A percentile compares a stretch with the other conserved stretches of the same genome.
phyloP scores from a whole-genome alignment of 2,888 invertebrate species.

The Torymus auratus region DNA sequence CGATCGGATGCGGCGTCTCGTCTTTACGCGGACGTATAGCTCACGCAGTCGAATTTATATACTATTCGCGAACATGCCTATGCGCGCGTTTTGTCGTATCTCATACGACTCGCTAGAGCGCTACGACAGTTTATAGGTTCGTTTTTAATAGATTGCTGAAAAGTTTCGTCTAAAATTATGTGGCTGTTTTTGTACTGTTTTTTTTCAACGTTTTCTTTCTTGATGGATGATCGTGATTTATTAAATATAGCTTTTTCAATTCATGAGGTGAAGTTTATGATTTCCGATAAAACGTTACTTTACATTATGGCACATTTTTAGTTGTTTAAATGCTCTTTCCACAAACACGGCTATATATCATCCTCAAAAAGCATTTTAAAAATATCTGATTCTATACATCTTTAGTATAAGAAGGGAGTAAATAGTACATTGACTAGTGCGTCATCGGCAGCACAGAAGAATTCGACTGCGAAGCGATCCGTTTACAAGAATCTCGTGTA shows the following conservation, averaged over 20 bases:
- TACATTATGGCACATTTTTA: too few relatives aligned
- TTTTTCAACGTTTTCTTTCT: slow-evolving; percentile 1
- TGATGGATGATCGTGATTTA: background rate
- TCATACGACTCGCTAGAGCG: too few relatives aligned
- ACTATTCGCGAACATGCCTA: background rate
- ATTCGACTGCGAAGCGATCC: slow-evolving; percentile 42
- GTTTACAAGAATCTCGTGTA: background rate
- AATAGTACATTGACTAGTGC: slow-evolving; percentile 3
- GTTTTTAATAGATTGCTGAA: slow-evolving; percentile 1
- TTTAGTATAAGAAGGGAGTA: slow-evolving; percentile 1
- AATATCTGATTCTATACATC: slow-evolving; percentile 9
- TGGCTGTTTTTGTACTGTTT: slow-evolving; percentile 33
- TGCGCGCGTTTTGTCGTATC: too few relatives aligned
- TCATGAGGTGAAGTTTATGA: background rate
- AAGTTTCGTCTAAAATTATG: slow-evolving; percentile 34
- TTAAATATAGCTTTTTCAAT: slow-evolving; percentile 5
- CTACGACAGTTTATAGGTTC: slow-evolving; percentile 10
- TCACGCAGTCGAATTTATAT: background rate
- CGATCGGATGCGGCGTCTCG: slow-evolving; percentile 4
- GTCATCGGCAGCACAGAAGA: background rate
- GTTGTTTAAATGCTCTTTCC: too few relatives aligned
- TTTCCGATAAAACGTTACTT: background rate
- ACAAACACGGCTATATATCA: too few relatives aligned
- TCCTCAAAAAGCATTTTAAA: too few relatives aligned
- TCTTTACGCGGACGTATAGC: slow-evolving; percentile 17